Evolutionary conservation across 2,888 invertebrate genomes (phyloP).

Genomic region (Chymomyza amoena): DNA sequence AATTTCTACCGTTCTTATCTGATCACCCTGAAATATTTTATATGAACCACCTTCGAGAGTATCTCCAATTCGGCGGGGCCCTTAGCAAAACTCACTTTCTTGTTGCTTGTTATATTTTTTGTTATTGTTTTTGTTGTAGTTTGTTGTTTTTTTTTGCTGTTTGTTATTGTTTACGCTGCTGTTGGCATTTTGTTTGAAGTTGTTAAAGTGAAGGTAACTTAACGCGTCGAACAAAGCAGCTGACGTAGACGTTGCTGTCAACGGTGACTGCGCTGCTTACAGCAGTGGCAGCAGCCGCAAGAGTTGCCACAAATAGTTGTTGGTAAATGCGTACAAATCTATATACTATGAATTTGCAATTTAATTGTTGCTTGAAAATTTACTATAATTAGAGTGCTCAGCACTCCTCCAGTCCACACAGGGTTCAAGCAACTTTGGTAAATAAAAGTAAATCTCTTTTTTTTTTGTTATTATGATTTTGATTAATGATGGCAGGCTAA

Average conservation of each 20-base stretch:
- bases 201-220: not conserved
- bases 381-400: not conserved
- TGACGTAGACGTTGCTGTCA: not conserved
- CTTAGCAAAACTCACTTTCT: not conserved
- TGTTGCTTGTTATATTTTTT: not conserved
- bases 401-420: not conserved
- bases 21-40: too few species aligned
- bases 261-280: not conserved
- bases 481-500: slow-evolving; percentile 25
- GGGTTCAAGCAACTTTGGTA: not conserved
- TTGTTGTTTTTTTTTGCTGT: slow-evolving; percentile 12
- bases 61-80: not conserved
- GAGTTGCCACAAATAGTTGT: not conserved
- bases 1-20: too few species aligned
- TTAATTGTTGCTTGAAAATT: not conserved
- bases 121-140: slow-evolving; percentile 12
- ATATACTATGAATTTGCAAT: not conserved
- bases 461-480: not conserved
- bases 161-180: not conserved
- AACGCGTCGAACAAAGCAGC: not conserved
- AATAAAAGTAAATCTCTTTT: not conserved
- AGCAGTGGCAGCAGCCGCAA: not conserved
- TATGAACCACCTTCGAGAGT: not conserved
- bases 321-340: not conserved
- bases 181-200: not conserved